These are phyloP conservation scores for Henricia sp. DNA, from an alignment of 53 echinoderm and acorn worm genomes.

Conservation along the genomic window DNA sequence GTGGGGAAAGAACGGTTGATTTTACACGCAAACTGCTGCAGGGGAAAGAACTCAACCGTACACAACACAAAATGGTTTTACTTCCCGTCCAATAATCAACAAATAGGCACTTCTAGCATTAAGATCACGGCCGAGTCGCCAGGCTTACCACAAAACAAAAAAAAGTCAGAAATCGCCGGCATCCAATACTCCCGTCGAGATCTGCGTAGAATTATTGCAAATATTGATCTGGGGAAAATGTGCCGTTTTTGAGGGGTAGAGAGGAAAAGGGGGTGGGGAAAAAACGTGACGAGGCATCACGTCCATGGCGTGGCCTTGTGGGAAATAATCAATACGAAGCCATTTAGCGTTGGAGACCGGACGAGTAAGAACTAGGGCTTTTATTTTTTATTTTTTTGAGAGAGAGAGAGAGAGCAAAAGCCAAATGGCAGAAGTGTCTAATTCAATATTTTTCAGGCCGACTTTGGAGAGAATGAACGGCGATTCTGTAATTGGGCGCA, in stretches of 20 bases:
- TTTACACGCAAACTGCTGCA: no score
- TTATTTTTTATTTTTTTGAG: constrained; percentile 3
- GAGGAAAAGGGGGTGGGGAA: neutral
- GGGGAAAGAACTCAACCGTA: no score
- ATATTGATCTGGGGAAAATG: constrained; percentile 59
- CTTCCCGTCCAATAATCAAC: neutral
- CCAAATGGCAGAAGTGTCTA: constrained; percentile 52
- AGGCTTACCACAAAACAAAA: neutral
- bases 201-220: constrained; percentile 34
- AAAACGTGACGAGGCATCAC: constrained; percentile 49
- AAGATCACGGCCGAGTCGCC: constrained; percentile 29
- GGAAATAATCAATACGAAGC: constrained; percentile 36
- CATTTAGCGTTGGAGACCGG: constrained; percentile 30
- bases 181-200: constrained; percentile 25
- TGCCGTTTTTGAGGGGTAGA: constrained; percentile 48
- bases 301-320: neutral
- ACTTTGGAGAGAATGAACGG: no score
- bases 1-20: no score
- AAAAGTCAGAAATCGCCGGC: neutral
- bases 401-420: constrained; percentile 34
- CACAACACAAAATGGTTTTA: neutral
- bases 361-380: neutral
- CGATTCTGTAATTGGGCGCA: no score
- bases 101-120: neutral
- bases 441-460: constrained; percentile 55